A percentile compares a stretch with the other conserved stretches of the same genome.
These are phyloP conservation scores for Parus major DNA, from an alignment of 2,113 vertebrate species.

Conservation along the genomic window DNA sequence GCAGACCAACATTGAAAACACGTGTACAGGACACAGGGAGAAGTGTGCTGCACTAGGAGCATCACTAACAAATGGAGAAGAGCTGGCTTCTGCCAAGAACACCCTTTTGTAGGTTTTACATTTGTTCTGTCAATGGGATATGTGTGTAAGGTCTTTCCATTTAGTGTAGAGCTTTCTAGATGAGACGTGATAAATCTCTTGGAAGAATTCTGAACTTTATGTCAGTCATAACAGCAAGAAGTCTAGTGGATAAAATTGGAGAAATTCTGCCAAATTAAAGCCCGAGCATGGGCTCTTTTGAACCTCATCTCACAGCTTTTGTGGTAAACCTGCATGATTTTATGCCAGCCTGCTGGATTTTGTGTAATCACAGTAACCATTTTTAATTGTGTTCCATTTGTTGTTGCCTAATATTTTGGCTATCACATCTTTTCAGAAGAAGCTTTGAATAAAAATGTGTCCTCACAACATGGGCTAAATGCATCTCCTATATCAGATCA, in stretches of 20 bases:
- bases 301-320: neutral
- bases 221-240: neutral
- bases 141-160: neutral
- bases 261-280: neutral
- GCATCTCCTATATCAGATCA: neutral
- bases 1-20: slow-evolving; percentile 7
- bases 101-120: neutral
- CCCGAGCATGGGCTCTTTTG: neutral
- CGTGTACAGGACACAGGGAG: neutral
- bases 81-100: neutral
- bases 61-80: neutral
- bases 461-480: neutral
- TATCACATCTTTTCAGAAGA: neutral
- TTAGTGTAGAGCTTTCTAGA: neutral
- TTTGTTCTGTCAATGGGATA: neutral
- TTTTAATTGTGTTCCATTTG: neutral
- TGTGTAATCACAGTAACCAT: neutral
- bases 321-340: neutral
- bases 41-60: neutral
- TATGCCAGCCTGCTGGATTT: neutral
- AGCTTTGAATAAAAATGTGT: neutral
- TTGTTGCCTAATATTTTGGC: neutral
- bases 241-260: neutral
- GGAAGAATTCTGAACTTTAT: neutral
- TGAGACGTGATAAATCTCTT: neutral